phyloP scores from a whole-genome alignment of 2,888 invertebrate genomes.

The Eilema caniola region DNA sequence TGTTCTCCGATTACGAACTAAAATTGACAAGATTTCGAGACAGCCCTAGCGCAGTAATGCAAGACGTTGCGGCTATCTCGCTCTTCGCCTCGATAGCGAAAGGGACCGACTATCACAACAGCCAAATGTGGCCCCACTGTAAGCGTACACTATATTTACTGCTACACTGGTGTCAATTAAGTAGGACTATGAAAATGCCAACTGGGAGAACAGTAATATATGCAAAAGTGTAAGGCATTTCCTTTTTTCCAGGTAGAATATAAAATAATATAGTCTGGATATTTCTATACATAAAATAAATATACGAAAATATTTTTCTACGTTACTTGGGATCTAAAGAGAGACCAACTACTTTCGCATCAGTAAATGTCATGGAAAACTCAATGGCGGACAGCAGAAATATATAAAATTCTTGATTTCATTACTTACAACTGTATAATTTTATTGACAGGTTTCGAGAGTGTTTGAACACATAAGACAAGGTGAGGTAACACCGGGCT shows the following conservation, averaged over 20 bases:
- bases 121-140: slow-evolving; percentile 41
- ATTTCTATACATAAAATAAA: slow-evolving; percentile 11
- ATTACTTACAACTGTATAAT: slow-evolving; percentile 11
- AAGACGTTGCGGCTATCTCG: slow-evolving; percentile 29
- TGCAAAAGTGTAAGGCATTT: neutral
- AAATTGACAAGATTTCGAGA: slow-evolving; percentile 40
- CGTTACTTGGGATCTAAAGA: slow-evolving; percentile 15
- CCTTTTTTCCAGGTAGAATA: neutral
- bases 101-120: slow-evolving; percentile 29
- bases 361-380: slow-evolving; percentile 50
- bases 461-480: slow-evolving; percentile 20
- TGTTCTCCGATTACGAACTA: slow-evolving; percentile 13
- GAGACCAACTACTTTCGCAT: slow-evolving; percentile 21
- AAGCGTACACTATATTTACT: slow-evolving; percentile 18
- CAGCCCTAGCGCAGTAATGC: slow-evolving; percentile 50
- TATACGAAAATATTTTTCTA: slow-evolving; percentile 15
- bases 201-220: neutral
- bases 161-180: slow-evolving; percentile 3
- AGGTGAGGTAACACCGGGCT: slow-evolving; percentile 20
- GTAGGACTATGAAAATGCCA: neutral
- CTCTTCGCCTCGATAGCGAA: slow-evolving; percentile 27
- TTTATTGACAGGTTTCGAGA: slow-evolving; percentile 13
- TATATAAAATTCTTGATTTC: slow-evolving; percentile 24
- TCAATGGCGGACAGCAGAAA: slow-evolving; percentile 25
- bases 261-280: neutral